These are phyloP conservation scores for Blera fallax DNA, from an alignment of 2,888 invertebrate genomes.

Conservation along the genomic window DNA sequence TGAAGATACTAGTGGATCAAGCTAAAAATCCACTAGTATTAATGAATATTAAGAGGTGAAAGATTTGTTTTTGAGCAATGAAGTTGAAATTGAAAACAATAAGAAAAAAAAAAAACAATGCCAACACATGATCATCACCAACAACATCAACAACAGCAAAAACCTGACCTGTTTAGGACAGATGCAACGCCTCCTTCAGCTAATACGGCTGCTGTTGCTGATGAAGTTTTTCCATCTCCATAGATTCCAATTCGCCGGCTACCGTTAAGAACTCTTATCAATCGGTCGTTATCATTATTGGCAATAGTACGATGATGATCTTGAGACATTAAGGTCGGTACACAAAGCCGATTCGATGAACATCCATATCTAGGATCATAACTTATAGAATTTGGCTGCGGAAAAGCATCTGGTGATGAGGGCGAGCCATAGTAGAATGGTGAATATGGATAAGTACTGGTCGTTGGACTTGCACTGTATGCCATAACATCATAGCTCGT, in stretches of 20 bases:
- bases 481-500: conserved; percentile 67
- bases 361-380: conserved; percentile 77
- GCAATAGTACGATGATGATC: conserved; percentile 6
- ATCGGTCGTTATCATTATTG: conserved; percentile 27
- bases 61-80: background rate
- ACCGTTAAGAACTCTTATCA: conserved; percentile 45
- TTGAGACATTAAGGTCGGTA: conserved; percentile 70
- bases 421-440: conserved; percentile 79
- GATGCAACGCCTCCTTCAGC: conserved; percentile 57
- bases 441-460: conserved; percentile 75
- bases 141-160: conserved; percentile 59
- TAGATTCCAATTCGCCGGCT: conserved; percentile 32
- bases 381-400: conserved; percentile 75
- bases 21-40: background rate
- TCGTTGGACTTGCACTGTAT: conserved; percentile 78
- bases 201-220: conserved; percentile 57
- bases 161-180: conserved; percentile 68
- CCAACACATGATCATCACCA: conserved; percentile 42
- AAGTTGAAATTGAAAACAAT: background rate
- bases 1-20: background rate
- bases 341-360: conserved; percentile 76
- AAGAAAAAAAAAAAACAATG: background rate
- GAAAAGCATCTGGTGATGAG: conserved; percentile 70
- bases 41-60: background rate
- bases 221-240: conserved; percentile 37